These are phyloP conservation scores for Bettongia penicillata DNA, from an alignment of 2,113 vertebrate species.

Conservation along the genomic window DNA sequence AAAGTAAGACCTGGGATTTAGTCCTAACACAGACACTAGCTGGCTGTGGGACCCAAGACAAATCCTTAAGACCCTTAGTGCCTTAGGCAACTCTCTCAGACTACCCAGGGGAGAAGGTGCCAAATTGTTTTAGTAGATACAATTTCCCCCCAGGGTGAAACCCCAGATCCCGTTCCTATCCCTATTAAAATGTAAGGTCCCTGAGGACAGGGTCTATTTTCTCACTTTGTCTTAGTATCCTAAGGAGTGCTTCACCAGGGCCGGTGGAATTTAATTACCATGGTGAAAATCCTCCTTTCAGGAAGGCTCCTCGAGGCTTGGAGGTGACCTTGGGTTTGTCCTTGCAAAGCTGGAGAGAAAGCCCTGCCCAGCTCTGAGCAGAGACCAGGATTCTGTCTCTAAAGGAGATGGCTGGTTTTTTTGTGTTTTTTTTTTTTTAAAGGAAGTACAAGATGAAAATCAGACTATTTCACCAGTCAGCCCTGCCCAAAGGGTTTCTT, in stretches of 20 bases:
- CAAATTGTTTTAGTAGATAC: neutral
- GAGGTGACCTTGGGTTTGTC: neutral
- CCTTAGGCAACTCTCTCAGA: neutral
- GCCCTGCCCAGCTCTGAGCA: neutral
- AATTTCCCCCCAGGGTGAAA: neutral
- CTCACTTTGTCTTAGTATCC: neutral
- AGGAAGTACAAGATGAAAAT: neutral
- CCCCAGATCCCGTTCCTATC: neutral
- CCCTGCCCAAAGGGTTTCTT: conserved; percentile 29
- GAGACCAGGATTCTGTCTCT: neutral
- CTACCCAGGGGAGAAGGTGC: neutral
- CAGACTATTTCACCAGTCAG: neutral
- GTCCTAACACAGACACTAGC: neutral
- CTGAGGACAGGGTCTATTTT: neutral
- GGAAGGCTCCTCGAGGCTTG: neutral
- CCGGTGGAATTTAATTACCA: neutral
- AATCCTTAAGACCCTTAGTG: neutral
- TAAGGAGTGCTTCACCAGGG: neutral
- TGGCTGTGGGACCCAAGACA: neutral
- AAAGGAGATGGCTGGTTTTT: neutral
- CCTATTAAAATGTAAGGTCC: neutral
- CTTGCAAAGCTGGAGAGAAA: neutral
- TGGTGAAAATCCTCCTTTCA: neutral
- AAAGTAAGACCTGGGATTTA: neutral
- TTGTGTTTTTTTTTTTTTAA: too few relatives aligned